Evolutionary conservation across 2,888 invertebrate species (phyloP), one percentile per base, ranked within the genome.

Genomic region (Galerucella calmariensis): DNA sequence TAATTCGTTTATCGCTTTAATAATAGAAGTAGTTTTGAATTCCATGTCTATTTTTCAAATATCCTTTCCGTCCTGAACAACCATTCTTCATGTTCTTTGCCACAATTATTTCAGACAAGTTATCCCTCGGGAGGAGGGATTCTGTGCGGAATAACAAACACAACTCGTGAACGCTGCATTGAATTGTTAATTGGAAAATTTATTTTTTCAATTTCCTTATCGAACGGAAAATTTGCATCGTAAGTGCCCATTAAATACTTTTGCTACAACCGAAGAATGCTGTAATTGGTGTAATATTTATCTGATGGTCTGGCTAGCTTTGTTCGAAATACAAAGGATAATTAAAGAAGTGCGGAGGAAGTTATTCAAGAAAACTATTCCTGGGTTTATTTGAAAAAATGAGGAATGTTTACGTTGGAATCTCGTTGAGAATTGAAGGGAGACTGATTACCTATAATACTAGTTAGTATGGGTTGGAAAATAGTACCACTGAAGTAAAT

Each of bases 131-230:
- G 68, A 70, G 59, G 14, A 53, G 24, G 63, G 8, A 48, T 16
- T 62, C 48, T 53, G 77, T 11, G 65, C 70, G 46, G 77, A 77
- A 77, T 75, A 75, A 74, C 75, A 77, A 77, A 71, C 69, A 69
- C 73, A 56, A 67, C 62, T 68, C 71, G 69, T 73, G 71, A 58
- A 59, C 51, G 62, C 69, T 63, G 70, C 72, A 61, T 68, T 69
- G 75, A 72, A 74, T 77, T 77, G 75, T 76, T 79, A 79, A 78
- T 76, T 76, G 75, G 72, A 14, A 63, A 75, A 74, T 75, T 72
- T 72, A 74, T 76, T 77, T 77, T 78, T 77, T 77, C 75, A 75
- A 78, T 77, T 75, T 77, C 75, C 78, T 74, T 73, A 77, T 77
- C 72, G 75, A 76, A 73, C 69, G 11, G 66, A 51, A 62, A 78